Base-by-base conservation (phyloP, 2,888 invertebrate genomes). In the Leucophenga montana region DNA sequence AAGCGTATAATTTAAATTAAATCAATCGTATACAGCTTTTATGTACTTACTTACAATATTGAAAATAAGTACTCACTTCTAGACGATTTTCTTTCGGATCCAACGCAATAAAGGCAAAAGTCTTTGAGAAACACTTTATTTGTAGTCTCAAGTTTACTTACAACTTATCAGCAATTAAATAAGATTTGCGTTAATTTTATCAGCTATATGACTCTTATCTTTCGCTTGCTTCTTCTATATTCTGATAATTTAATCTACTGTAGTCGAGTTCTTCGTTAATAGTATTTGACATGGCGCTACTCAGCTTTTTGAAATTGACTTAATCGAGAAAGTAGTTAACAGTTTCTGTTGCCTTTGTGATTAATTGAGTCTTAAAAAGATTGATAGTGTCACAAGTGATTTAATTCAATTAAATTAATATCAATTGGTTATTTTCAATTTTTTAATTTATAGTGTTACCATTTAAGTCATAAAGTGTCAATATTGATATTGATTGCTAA, bases 231-330 rank as follows among this genome's bases (percentile, higher is more conserved):
- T 56, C 27, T 9, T 13, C 13, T 22, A 22, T 5, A 16, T 56
- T 56, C 18, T 54, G 54, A 54, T 54, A 54, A 54, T 18, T 54
- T 54, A 5, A 48, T n/a, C 48, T 48, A 13, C 16, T 48, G 48
- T 48, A n/a, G 48, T 54, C 6, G 22, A 11, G 22, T 56, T 39
- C 39, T 56, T 39, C 39, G 39, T 8, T 39, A 39, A 11, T 39
- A 11, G 8, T 14, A 16, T 56, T 56, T 56, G 56, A 4, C 56
- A 27, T 56, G 56, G 56, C 56, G 56, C 27, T 56, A 22, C 18
- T 22, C 9, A 27, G 56, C 22, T 56, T 56, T 56, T 27, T 11
- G 56, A 56, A 27, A 56, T 56, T 22, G 27, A 56, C 27, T 27
- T 27, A 56, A 53, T 18, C 18, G 11, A 39, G 39, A 9, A 53